phyloP scores from a whole-genome alignment of 2,797 vertebrate species.

The Enteromius fasciolatus region DNA sequence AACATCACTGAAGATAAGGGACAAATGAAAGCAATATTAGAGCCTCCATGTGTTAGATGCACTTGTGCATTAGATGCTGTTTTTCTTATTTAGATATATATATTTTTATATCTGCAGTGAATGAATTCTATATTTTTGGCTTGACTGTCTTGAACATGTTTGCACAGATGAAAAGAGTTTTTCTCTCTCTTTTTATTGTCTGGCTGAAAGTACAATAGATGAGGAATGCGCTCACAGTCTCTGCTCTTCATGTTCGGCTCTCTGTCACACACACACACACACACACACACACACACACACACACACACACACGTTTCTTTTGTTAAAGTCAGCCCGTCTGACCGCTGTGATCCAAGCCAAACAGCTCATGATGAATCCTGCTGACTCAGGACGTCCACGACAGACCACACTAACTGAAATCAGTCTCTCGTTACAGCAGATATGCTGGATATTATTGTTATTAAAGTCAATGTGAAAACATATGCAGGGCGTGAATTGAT shows the following conservation, averaged over 20 bases:
- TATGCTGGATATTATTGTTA: neutral
- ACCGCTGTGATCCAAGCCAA: conserved; percentile 66
- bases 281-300: conserved; percentile 55
- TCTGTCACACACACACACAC: conserved; percentile 68
- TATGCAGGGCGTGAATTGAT: neutral
- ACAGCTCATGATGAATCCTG: conserved; percentile 65
- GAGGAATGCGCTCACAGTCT: conserved; percentile 44
- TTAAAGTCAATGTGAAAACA: neutral
- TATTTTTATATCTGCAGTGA: neutral
- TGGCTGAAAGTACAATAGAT: conserved; percentile 4
- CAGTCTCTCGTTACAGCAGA: neutral
- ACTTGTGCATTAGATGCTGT: no score
- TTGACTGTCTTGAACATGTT: neutral
- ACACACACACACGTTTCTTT: conserved; percentile 67
- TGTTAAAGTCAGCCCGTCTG: conserved; percentile 81
- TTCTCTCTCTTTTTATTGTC: neutral
- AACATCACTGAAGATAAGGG: no score
- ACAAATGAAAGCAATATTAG: no score
- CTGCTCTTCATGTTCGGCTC: conserved; percentile 70
- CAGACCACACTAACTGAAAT: neutral
- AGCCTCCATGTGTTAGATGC: no score
- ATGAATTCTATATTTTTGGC: neutral
- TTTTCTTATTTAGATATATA: no score
- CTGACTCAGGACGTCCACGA: conserved; percentile 2
- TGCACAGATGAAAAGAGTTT: neutral